A percentile compares a stretch with the other conserved stretches of the same genome.
These are phyloP conservation scores for Hymenopus coronatus DNA, from an alignment of 2,888 invertebrate species.

Conservation along the genomic window DNA sequence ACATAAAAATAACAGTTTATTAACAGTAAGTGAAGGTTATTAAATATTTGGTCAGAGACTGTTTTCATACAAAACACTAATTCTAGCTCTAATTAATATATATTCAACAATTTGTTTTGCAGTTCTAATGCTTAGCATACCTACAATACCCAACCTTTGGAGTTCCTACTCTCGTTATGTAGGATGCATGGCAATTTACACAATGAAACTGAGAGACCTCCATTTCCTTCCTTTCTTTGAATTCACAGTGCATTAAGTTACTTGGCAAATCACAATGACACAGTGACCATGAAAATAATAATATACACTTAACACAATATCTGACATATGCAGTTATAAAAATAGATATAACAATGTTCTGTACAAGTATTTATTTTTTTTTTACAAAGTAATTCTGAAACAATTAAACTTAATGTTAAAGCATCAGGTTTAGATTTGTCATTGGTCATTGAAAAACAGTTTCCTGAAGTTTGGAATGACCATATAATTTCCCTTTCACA, in stretches of 20 bases:
- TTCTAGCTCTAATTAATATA: background rate
- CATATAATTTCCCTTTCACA: background rate
- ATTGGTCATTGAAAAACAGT: background rate
- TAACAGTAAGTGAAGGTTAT: slow-evolving; percentile 7
- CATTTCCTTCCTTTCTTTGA: background rate
- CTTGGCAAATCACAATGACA: background rate
- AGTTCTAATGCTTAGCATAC: background rate
- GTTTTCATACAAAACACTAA: background rate
- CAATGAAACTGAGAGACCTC: background rate
- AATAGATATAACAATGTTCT: background rate
- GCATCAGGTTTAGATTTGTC: background rate
- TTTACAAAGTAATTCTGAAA: background rate
- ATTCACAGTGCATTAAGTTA: background rate
- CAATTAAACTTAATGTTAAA: background rate
- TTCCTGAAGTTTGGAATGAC: background rate
- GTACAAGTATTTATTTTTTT: background rate
- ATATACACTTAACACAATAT: background rate
- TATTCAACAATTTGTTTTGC: background rate
- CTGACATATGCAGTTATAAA: background rate
- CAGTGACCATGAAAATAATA: background rate
- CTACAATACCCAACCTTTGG: background rate
- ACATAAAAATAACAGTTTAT: slow-evolving; percentile 18
- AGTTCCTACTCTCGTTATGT: background rate
- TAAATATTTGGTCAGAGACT: background rate
- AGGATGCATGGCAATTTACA: background rate